Evolutionary conservation across 2,113 vertebrate species (phyloP), one percentile per base, ranked within the genome.

Genomic region (Trinectes maculatus): DNA sequence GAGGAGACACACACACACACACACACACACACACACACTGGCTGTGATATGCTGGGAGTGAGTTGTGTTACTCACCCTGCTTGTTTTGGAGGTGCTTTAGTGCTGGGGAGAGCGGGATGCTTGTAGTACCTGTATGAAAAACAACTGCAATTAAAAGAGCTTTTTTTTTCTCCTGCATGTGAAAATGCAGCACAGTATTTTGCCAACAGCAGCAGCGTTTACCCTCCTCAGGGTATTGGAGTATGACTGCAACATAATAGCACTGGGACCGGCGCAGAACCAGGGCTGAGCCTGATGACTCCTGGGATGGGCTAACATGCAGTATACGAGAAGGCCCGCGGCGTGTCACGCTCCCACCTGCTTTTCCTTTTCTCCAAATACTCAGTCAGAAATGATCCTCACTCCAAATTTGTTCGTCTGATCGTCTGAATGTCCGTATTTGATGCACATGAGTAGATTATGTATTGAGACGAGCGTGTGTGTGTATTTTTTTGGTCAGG

Each of bases 21-120:
- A 69, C 33, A 70, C 51, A 66, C 33, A 56, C 15, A 60, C 47
- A 76, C 44, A 58, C 39, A 83, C 61, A 83, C 26, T 54, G 1
- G 22, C 59, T 49, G 63, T 79, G 70, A 76, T 77, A 73, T 83
- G 47, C 8, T 51, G 42, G 26, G 71, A 79, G 68, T 56, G 74
- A 75, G 80, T 66, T 72, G 33, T 58, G 57, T 82, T 89, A 93
- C 93, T 94, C 88, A 94, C 93, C 93, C 91, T 94, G 93, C 75
- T 93, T 94, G 92, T 89, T 93, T 89, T 94, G 92, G 66, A 94
- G 92, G 71, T 94, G 92, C 89, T 94, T 94, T 90, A 94, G 85
- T 77, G 93, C 92, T 82, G 93, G 93, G 70, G 93, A 93, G 76
- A 94, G 91, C 54, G 90, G 92, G 89, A 94, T 91, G 79, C 92